These are phyloP conservation scores for Rhyacophila brunnea DNA, from an alignment of 1,140 invertebrate species.

Conservation along the genomic window DNA sequence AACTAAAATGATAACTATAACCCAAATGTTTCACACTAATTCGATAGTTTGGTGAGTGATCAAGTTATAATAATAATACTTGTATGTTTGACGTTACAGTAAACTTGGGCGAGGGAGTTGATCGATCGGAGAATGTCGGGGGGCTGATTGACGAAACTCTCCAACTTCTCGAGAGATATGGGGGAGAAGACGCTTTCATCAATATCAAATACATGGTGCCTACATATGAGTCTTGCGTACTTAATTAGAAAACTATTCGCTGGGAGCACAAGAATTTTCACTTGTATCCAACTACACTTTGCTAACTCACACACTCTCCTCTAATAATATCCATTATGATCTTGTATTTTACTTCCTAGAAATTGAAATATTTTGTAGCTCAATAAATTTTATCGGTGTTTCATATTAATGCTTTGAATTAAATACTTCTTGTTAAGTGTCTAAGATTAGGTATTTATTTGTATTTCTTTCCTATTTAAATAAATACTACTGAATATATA, in stretches of 20 bases:
- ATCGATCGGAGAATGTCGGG: slow-evolving; percentile 79
- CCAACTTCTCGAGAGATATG: slow-evolving; percentile 83
- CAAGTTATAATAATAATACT: background rate
- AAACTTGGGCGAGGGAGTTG: slow-evolving; percentile 74
- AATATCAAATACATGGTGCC: slow-evolving; percentile 97
- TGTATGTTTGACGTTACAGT: slow-evolving; percentile 43
- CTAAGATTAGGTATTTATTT: too few species aligned
- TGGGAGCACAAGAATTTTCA: background rate
- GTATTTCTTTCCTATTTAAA: too few species aligned
- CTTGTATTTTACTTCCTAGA: too few species aligned
- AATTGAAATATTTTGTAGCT: too few species aligned
- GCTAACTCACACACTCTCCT: background rate
- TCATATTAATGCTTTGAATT: too few species aligned
- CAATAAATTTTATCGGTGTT: too few species aligned
- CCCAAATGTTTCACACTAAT: too few species aligned
- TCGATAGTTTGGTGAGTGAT: too few species aligned
- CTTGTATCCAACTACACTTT: background rate
- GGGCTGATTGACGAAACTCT: slow-evolving; percentile 91
- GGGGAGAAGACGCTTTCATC: slow-evolving; percentile 91
- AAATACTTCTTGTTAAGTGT: too few species aligned
- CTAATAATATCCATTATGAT: too few species aligned
- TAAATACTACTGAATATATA: too few species aligned
- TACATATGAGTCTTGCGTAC: slow-evolving; percentile 91
- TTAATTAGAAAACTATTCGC: slow-evolving; percentile 56
- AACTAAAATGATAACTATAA: too few species aligned